Conservation (phyloP, 2,113 vertebrate species). For the Vulpes vulpes region DNA sequence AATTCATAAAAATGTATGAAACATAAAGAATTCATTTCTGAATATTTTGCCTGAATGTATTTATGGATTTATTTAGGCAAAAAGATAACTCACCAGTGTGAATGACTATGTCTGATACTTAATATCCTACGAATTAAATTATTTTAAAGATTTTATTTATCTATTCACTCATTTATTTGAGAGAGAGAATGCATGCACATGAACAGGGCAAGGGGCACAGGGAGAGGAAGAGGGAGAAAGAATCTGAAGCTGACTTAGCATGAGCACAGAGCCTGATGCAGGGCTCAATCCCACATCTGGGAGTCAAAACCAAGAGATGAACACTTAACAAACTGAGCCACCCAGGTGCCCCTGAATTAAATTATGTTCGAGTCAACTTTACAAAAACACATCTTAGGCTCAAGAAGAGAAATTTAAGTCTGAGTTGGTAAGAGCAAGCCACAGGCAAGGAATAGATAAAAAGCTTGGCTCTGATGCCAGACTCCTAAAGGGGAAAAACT, state of each 20-base stretch:
- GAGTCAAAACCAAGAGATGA: neutral
- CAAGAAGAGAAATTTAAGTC: neutral
- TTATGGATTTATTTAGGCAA: neutral
- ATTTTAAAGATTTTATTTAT: neutral
- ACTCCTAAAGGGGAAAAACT: neutral
- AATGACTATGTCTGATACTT: neutral
- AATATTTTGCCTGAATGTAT: neutral
- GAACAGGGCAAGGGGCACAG: neutral
- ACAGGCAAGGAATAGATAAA: neutral
- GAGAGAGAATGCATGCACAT: neutral
- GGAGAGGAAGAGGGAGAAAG: neutral
- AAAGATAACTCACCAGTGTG: neutral
- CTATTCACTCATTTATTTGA: neutral
- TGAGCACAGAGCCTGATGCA: neutral
- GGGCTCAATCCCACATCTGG: neutral
- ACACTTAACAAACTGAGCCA: neutral
- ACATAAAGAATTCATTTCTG: neutral
- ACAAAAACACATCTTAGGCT: neutral
- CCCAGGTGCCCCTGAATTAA: neutral
- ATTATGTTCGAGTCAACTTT: conserved; percentile 1
- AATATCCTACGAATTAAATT: neutral
- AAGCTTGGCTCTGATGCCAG: neutral
- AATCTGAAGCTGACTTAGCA: neutral
- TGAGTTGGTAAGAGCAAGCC: neutral
- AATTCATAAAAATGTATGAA: neutral